Evolutionary conservation across 2,888 invertebrate species (phyloP).

Genomic region (Trichopria drosophilae): DNA sequence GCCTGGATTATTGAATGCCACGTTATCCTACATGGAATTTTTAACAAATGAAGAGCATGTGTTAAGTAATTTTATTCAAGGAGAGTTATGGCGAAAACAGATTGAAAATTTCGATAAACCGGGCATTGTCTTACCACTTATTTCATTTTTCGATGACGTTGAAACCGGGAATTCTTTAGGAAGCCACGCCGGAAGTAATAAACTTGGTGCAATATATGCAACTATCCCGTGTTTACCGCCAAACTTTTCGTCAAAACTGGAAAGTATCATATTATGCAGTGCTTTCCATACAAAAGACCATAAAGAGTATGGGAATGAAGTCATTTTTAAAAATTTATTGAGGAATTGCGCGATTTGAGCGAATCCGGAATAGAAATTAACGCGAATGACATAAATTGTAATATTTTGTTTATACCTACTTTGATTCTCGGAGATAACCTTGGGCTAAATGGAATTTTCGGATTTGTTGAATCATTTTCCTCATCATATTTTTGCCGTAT

Average conservation of each 20-base stretch:
- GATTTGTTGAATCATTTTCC: constrained; percentile 37
- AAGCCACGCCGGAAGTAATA: constrained; percentile 38
- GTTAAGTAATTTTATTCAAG: constrained; percentile 19
- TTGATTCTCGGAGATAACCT: constrained; percentile 38
- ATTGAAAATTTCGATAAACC: constrained; percentile 9
- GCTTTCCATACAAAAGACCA: constrained; percentile 35
- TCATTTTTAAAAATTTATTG: constrained; percentile 37
- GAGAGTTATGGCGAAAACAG: constrained; percentile 12
- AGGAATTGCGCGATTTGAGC: too few species aligned
- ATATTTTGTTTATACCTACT: too few species aligned
- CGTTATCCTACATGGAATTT: constrained; percentile 18
- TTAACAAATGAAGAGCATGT: constrained; percentile 3
- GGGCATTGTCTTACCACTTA: constrained; percentile 28
- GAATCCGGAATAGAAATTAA: too few species aligned
- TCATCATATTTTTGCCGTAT: too few species aligned
- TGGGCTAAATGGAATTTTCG: constrained; percentile 37
- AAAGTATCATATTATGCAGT: constrained; percentile 38
- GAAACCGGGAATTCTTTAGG: constrained; percentile 37
- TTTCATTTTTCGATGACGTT: constrained; percentile 39
- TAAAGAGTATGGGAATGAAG: constrained; percentile 31
- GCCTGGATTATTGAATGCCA: constrained; percentile 15
- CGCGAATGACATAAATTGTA: too few species aligned
- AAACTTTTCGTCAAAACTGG: constrained; percentile 29
- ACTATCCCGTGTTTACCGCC: constrained; percentile 34
- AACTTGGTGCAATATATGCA: constrained; percentile 39